Evolutionary conservation across 2,888 invertebrate genomes (phyloP), one percentile per base, ranked within the genome.

Genomic region (Autographa gamma): DNA sequence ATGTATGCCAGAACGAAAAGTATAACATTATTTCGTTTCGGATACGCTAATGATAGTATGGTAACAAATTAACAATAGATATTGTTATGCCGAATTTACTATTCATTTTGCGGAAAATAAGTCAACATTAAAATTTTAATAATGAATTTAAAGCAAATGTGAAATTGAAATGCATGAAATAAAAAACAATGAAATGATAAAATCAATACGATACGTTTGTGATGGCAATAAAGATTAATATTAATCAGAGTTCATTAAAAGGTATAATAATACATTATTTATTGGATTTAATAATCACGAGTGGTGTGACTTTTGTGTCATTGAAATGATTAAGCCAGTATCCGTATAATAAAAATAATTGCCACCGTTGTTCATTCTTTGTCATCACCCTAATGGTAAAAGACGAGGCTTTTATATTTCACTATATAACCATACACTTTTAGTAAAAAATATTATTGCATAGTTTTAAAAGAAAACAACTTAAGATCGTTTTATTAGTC

Each of bases 321-420:
- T 61, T 73, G 76, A 41, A 38, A 38, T 38, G 38, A 38, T 25
- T 25, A 25, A 25, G 25, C 3, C 25, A 25, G 25, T 25, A 25
- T 25, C 25, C 25, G 25, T 25, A 25, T 25, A 25, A 25, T 25
- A 25, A 25, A 25, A 25, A 2, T 25, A 25, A 25, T 25, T 34
- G 34, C 6, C 34, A 34, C 34, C 34, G 7, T 34, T 34, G 34
- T 34, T 34, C 6, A 3, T 34, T 8, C 34, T 34, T 8, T 34
- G 6, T 34, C 34, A 8, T 34, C 34, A 34, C 34, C 32, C 6
- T 34, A 34, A 34, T 34, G 2, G 2, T 34, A 8, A 34, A 34
- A 34, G 2, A 34, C 34, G 8, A 34, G 3, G 34, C 34, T 8
- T 34, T 34, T 34, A 34, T 8, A 34, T 34, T 8, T 34, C 34